Conservation (phyloP, 2,888 invertebrate genomes). For the Leptopilina syphax region DNA sequence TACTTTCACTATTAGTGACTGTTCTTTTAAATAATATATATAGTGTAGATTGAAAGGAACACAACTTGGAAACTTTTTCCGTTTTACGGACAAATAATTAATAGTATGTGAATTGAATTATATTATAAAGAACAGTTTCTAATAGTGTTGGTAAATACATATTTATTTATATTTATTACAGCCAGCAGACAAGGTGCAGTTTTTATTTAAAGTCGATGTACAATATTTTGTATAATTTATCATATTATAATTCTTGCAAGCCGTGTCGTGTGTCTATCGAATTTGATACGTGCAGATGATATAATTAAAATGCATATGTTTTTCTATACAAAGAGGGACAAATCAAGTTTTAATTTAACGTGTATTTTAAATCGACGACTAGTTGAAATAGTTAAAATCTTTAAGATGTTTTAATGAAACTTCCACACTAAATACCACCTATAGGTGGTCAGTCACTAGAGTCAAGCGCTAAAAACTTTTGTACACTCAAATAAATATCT, state of each 20-base stretch:
- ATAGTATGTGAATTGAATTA: background rate
- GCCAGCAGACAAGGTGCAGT: conserved; percentile 12
- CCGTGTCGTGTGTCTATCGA: background rate
- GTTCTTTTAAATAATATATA: background rate
- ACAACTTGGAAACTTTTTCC: background rate
- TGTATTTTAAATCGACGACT: too few species aligned
- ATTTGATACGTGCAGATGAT: background rate
- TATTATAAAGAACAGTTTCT: conserved; percentile 4
- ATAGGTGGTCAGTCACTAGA: too few species aligned
- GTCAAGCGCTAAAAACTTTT: too few species aligned
- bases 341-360: too few species aligned
- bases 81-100: background rate
- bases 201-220: background rate
- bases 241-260: background rate
- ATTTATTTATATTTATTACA: conserved; percentile 9
- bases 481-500: too few species aligned
- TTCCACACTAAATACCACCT: too few species aligned
- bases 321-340: background rate
- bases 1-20: background rate
- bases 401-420: too few species aligned
- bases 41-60: too few species aligned
- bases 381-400: too few species aligned
- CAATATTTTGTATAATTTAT: conserved; percentile 1
- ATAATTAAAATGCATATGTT: background rate
- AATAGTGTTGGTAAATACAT: background rate